phyloP scores from a whole-genome alignment of 2,888 invertebrate genomes.

The Tetragnatha montana region DNA sequence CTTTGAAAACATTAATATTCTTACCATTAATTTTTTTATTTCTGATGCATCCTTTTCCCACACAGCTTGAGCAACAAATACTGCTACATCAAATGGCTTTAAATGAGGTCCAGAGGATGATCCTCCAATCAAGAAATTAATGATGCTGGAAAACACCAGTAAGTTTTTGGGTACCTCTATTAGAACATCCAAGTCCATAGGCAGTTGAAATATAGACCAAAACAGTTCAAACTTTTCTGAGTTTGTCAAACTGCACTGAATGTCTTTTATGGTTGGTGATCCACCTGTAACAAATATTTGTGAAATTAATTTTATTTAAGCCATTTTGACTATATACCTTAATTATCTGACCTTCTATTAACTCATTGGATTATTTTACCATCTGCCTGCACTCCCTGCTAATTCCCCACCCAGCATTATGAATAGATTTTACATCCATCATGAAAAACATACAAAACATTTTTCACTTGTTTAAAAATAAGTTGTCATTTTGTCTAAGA shows the following conservation, averaged over 20 bases:
- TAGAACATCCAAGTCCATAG: conserved; percentile 49
- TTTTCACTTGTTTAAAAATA: too few relatives aligned
- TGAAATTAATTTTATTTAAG: too few relatives aligned
- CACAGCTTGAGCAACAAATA: conserved; percentile 64
- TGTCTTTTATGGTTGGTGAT: conserved; percentile 27
- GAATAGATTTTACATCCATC: too few relatives aligned
- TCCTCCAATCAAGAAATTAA: conserved; percentile 55
- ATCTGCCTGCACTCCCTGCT: too few relatives aligned
- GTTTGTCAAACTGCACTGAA: conserved; percentile 45
- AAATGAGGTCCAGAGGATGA: conserved; percentile 12
- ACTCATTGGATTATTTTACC: too few relatives aligned
- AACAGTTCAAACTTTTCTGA: conserved; percentile 46
- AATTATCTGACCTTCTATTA: too few relatives aligned
- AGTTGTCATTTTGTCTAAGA: too few relatives aligned
- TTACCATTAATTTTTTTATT: conserved; percentile 40
- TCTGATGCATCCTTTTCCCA: conserved; percentile 12
- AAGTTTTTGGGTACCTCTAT: conserved; percentile 31
- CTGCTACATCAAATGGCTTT: conserved; percentile 58
- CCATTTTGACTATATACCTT: too few relatives aligned
- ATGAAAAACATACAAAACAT: too few relatives aligned
- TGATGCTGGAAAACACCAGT: conserved; percentile 49
- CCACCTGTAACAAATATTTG: neutral
- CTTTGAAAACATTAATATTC: neutral
- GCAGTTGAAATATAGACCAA: conserved; percentile 46
- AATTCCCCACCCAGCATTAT: too few relatives aligned